Evolutionary conservation across 2,113 vertebrate genomes (phyloP).

Genomic region (Channa argus): DNA sequence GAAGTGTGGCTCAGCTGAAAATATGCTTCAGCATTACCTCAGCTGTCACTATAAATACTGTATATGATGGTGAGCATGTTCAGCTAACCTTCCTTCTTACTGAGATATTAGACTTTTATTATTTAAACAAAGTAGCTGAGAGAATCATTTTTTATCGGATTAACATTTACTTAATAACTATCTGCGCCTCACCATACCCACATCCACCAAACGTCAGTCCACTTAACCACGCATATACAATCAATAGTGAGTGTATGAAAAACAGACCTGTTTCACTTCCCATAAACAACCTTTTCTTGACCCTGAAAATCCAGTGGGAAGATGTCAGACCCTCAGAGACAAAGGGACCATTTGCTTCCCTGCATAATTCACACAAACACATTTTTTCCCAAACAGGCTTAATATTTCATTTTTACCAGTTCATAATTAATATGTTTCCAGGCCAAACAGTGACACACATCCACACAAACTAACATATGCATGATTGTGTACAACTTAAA

Average conservation of each 20-base stretch:
- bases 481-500: constrained; percentile 2
- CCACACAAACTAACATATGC: neutral
- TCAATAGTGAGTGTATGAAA: constrained; percentile 23
- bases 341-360: constrained; percentile 62
- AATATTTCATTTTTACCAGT: constrained; percentile 75
- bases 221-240: constrained; percentile 8
- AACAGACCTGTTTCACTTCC: constrained; percentile 15
- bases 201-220: neutral
- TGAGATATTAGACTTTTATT: constrained; percentile 50
- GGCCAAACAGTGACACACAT: constrained; percentile 42
- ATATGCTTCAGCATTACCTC: neutral
- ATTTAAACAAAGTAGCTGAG: constrained; percentile 37
- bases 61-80: constrained; percentile 15
- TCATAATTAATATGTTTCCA: constrained; percentile 73
- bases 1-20: constrained; percentile 9
- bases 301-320: constrained; percentile 52
- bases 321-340: constrained; percentile 57
- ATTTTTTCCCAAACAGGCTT: constrained; percentile 57
- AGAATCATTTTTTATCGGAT: constrained; percentile 61
- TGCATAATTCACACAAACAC: constrained; percentile 77
- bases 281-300: constrained; percentile 63
- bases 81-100: constrained; percentile 8
- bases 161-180: constrained; percentile 33
- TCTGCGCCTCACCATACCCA: neutral
- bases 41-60: constrained; percentile 25